Percentiles rank a stretch among this genome's conserved stretches.
Conservation (phyloP, 2,888 invertebrate genomes). For the Drosophila prostipennis region DNA sequence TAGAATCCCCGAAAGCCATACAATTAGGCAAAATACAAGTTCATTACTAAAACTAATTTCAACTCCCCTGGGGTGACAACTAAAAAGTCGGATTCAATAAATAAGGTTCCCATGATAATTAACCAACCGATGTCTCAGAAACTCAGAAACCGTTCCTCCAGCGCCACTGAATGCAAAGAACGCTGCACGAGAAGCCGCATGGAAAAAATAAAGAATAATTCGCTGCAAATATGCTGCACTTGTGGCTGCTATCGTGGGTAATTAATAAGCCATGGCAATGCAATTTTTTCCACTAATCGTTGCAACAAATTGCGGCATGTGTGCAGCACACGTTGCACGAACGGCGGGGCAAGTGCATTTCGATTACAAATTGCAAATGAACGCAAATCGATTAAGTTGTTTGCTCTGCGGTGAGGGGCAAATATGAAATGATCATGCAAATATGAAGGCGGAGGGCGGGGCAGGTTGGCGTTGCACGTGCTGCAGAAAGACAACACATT, state of each 20-base stretch:
- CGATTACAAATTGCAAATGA: constrained; percentile 77
- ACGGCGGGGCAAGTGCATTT: constrained; percentile 39
- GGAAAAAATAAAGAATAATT: constrained; percentile 15
- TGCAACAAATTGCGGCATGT: constrained; percentile 76
- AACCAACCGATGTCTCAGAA: constrained; percentile 12
- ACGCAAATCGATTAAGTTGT: constrained; percentile 79
- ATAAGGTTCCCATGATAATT: constrained; percentile 30
- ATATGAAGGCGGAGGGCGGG: constrained; percentile 42
- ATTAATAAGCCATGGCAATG: constrained; percentile 71
- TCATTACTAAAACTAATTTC: neutral
- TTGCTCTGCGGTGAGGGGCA: constrained; percentile 40
- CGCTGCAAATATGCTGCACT: constrained; percentile 60
- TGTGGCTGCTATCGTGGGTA: constrained; percentile 66
- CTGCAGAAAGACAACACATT: constrained; percentile 54
- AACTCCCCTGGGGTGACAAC: constrained; percentile 4
- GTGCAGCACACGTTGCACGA: constrained; percentile 53
- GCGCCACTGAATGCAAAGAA: constrained; percentile 19
- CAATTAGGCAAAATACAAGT: too few relatives aligned
- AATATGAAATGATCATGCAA: constrained; percentile 76
- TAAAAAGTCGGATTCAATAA: constrained; percentile 20
- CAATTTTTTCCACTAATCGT: constrained; percentile 70
- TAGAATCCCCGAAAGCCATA: neutral
- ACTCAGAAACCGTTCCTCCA: constrained; percentile 5
- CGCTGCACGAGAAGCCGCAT: constrained; percentile 10
- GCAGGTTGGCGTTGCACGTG: constrained; percentile 60